Percentiles rank a stretch among this genome's conserved stretches.
Conservation (phyloP, 2,888 invertebrate genomes). For the Orchestes rusci region DNA sequence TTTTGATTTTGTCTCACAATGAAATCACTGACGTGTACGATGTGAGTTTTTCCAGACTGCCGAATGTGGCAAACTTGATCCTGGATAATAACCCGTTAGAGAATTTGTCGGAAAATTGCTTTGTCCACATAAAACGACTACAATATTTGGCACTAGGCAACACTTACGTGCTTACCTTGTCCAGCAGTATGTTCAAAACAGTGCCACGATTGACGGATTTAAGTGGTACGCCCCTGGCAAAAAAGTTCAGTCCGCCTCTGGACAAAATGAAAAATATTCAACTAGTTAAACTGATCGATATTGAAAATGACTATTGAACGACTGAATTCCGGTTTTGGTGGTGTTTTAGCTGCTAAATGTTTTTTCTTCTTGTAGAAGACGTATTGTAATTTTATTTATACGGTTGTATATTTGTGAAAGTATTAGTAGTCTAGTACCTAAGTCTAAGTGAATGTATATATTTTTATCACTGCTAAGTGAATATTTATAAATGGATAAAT, state of each 20-base stretch:
- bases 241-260: conserved; percentile 39
- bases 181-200: conserved; percentile 37
- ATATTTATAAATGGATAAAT: no score
- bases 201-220: conserved; percentile 38
- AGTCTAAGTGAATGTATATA: no score
- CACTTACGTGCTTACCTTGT: conserved; percentile 38
- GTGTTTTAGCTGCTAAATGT: no score
- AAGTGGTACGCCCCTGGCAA: conserved; percentile 38
- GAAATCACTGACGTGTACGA: conserved; percentile 38
- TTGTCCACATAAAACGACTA: conserved; percentile 35
- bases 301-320: no score
- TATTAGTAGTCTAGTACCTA: no score
- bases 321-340: no score
- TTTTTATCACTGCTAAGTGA: no score
- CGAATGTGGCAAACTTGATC: conserved; percentile 37
- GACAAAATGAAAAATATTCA: conserved; percentile 36
- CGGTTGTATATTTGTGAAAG: no score
- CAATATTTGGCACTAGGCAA: conserved; percentile 39
- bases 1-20: conserved; percentile 38
- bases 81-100: conserved; percentile 37
- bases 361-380: no score
- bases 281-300: conserved; percentile 33
- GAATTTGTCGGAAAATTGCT: conserved; percentile 35
- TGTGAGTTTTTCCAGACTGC: conserved; percentile 37
- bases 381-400: no score